Evolutionary conservation across 2,888 invertebrate species (phyloP).

Genomic region (Apoda limacodes): DNA sequence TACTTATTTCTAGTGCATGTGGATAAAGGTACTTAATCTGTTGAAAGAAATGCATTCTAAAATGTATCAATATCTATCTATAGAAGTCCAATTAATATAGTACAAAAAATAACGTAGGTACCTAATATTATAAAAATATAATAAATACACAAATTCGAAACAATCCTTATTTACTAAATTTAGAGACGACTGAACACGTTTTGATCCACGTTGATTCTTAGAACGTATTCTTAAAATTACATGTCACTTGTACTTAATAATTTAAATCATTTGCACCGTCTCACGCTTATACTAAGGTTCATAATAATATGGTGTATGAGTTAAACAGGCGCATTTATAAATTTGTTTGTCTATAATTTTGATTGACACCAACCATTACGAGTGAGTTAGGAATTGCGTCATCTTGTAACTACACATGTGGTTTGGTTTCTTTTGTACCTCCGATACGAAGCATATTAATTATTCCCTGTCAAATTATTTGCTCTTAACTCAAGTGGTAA

Average conservation of each 20-base stretch:
- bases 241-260: slow-evolving; percentile 20
- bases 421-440: slow-evolving; percentile 24
- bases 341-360: slow-evolving; percentile 62
- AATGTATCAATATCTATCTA: too few species aligned
- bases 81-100: too few species aligned
- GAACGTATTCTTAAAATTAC: slow-evolving; percentile 36
- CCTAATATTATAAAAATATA: too few species aligned
- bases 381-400: slow-evolving; percentile 61
- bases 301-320: slow-evolving; percentile 28
- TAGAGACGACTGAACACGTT: slow-evolving; percentile 37
- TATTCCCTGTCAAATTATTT: not conserved
- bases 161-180: too few species aligned
- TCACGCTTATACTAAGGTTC: slow-evolving; percentile 27
- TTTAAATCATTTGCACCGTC: slow-evolving; percentile 19
- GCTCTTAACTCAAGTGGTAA: too few species aligned
- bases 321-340: slow-evolving; percentile 35
- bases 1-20: too few species aligned
- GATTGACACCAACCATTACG: slow-evolving; percentile 68
- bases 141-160: too few species aligned
- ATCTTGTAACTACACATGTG: slow-evolving; percentile 48
- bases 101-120: too few species aligned
- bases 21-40: too few species aligned
- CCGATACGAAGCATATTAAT: slow-evolving; percentile 1
- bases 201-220: slow-evolving; percentile 45
- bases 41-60: too few species aligned